Evolutionary conservation across 2,113 vertebrate species (phyloP), one percentile per base, ranked within the genome.

Genomic region (Barnardius zonarius): DNA sequence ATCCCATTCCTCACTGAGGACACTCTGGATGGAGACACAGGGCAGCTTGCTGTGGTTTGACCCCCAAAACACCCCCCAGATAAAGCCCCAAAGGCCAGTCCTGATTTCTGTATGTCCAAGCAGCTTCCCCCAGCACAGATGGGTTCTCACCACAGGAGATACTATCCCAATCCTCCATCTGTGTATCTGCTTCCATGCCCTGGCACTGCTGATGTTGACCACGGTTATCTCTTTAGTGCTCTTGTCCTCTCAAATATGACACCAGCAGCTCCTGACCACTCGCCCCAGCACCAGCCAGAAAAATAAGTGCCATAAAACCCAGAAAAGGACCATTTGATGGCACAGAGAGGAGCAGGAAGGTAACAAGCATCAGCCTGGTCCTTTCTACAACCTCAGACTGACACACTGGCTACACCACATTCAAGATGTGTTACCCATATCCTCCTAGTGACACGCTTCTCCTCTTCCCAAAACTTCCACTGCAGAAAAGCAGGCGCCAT

Each of bases 11-110:
- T 31, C 33, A 41, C 30, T 6, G 23, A 43, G 31, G 22, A 54
- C 39, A 43, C 51, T 37, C 0, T 0, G 44, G 30, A 30, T 4
- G 7, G 12, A 35, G 24, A 19, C 6, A 25, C 2, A 9, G 7
- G 8, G 33, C 20, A 86, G 28, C 23, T 63, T 15, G 19, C 49
- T 51, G 52, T 17, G 22, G n/a, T 57, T 70, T 2, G 1, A 59
- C 37, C 13, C 13, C 37, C 5, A 64, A 55, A 67, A 3, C 28
- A 61, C 13, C 11, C 18, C 52, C 18, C 1, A 4, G 30, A 28
- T 0, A 0, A 22, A 55, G 22, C 7, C 30, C 20, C 31, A 43
- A 61, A 28, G 13, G 10, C 5, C 5, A 55, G 16, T 23, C 43
- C 8, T 8, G 22, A 51, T 66, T 73, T 78, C 66, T 48, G 25